phyloP scores from a whole-genome alignment of 2,888 invertebrate genomes.

The Alitta virens region DNA sequence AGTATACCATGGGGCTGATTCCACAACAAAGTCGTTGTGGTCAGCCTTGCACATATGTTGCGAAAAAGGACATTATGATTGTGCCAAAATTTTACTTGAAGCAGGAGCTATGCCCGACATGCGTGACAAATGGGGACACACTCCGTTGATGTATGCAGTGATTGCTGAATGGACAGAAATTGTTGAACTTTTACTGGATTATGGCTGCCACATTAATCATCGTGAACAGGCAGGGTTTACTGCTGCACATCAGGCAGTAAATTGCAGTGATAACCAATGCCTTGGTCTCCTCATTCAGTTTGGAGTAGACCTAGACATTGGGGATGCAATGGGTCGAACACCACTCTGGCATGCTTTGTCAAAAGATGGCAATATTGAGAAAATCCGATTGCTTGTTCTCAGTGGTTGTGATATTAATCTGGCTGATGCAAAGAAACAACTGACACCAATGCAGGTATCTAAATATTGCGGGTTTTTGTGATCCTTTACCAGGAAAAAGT shows the following conservation, averaged over 20 bases:
- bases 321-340: conserved; percentile 22
- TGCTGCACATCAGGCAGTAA: conserved; percentile 22
- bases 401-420: conserved; percentile 17
- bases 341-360: conserved; percentile 23
- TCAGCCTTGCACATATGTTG: conserved; percentile 29
- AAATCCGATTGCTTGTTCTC: conserved; percentile 13
- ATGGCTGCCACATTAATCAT: conserved; percentile 12
- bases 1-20: conserved; percentile 19
- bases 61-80: conserved; percentile 27
- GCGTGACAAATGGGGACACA: conserved; percentile 46
- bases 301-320: conserved; percentile 15
- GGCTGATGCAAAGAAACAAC: conserved; percentile 23
- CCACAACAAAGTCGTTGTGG: conserved; percentile 14
- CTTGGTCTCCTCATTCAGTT: conserved; percentile 8
- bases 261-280: conserved; percentile 23
- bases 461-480: too few relatives aligned
- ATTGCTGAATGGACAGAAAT: conserved; percentile 35
- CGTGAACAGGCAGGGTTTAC: conserved; percentile 24
- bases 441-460: conserved; percentile 25
- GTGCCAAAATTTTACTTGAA: conserved; percentile 24
- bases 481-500: too few relatives aligned
- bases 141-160: conserved; percentile 44
- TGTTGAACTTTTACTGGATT: conserved; percentile 29
- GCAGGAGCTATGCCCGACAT: conserved; percentile 24
- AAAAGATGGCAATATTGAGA: conserved; percentile 17